phyloP scores from a whole-genome alignment of 2,113 vertebrate species.

The Oncorhynchus masou region DNA sequence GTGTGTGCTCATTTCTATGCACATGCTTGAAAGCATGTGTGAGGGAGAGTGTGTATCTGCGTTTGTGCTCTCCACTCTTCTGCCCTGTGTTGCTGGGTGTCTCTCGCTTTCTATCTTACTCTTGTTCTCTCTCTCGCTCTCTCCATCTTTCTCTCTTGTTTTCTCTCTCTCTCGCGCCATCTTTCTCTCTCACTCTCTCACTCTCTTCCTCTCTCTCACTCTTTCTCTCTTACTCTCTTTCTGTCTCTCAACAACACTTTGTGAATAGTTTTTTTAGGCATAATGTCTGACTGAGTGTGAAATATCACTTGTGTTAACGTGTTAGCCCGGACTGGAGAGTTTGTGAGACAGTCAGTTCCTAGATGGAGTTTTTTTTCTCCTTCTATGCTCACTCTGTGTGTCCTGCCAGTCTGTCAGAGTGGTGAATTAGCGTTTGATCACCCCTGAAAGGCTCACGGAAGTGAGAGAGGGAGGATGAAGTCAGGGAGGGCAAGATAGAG shows the following conservation, averaged over 20 bases:
- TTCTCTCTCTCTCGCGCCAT: no score
- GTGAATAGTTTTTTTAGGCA: not conserved
- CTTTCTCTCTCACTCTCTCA: not conserved
- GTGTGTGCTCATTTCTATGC: constrained; percentile 12
- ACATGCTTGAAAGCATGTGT: not conserved
- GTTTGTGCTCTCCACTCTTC: constrained; percentile 22
- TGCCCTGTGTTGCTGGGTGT: constrained; percentile 35
- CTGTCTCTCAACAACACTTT: not conserved
- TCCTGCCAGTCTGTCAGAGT: constrained; percentile 51
- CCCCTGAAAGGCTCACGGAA: constrained; percentile 59
- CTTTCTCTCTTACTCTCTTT: not conserved
- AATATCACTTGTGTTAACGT: not conserved
- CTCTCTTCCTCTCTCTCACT: no score
- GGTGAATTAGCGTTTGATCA: constrained; percentile 66
- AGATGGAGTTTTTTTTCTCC: constrained; percentile 10
- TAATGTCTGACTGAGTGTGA: not conserved
- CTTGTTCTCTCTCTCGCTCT: not conserved
- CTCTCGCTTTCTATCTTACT: not conserved
- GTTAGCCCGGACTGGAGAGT: not conserved
- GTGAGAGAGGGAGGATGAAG: constrained; percentile 43
- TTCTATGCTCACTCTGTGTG: constrained; percentile 56
- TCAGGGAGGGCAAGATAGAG: constrained; percentile 20
- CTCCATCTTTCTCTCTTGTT: no score
- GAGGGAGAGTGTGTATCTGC: constrained; percentile 35
- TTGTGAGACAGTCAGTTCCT: constrained; percentile 5